These are phyloP conservation scores for Pyrgilauda ruficollis DNA, from an alignment of 2,113 vertebrate species.

Conservation along the genomic window DNA sequence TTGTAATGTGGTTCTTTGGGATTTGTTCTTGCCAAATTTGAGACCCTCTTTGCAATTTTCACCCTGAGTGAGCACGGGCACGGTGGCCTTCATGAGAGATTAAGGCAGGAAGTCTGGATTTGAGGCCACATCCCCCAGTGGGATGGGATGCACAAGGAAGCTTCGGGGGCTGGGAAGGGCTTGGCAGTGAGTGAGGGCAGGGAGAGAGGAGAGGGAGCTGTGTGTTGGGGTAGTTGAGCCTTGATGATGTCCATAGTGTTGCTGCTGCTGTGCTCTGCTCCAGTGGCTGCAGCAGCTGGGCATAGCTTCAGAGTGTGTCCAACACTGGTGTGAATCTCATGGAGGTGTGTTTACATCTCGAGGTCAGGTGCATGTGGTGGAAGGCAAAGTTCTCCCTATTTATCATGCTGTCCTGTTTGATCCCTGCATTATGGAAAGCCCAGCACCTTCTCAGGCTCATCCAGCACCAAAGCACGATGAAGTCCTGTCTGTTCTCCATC, in stretches of 20 bases:
- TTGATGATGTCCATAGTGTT: rapidly evolving
- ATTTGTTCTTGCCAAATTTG: slow-evolving; percentile 8
- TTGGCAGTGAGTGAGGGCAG: not conserved
- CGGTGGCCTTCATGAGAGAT: not conserved
- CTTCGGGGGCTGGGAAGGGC: not conserved
- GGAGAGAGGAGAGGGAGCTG: not conserved
- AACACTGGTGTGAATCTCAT: rapidly evolving
- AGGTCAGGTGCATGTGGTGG: rapidly evolving
- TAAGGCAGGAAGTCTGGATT: rapidly evolving
- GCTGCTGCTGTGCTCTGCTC: not conserved
- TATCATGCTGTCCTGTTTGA: not conserved
- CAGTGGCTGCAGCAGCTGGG: not conserved
- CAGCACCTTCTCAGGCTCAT: not conserved
- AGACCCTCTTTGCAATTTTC: not conserved
- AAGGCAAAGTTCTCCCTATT: not conserved
- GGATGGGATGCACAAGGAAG: not conserved
- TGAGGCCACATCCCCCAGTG: not conserved
- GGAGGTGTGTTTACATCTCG: rapidly evolving
- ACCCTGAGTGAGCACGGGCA: not conserved
- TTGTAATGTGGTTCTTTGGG: not conserved
- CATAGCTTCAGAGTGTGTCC: not conserved
- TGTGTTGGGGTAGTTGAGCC: not conserved
- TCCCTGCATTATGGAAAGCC: not conserved
- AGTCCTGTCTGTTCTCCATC: not conserved
- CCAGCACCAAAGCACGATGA: not conserved